phyloP scores from a whole-genome alignment of 2,113 vertebrate genomes.

The Pygathrix nemaeus region DNA sequence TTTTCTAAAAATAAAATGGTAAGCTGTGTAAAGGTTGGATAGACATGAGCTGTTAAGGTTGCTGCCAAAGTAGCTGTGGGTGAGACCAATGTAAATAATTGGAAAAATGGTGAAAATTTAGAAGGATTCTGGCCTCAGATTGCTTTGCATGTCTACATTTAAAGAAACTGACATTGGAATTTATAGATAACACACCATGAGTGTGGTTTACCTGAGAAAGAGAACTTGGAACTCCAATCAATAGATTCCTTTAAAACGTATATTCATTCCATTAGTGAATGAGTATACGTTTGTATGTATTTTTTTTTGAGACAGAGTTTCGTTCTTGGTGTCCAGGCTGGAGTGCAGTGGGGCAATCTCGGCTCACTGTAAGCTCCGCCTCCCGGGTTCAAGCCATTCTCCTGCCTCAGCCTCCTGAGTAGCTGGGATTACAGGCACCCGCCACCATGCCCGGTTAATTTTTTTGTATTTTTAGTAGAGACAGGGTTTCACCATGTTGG shows the following conservation, averaged over 20 bases:
- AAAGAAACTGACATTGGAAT: background rate
- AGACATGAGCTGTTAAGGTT: background rate
- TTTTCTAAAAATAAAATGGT: background rate
- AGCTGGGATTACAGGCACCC: too few relatives aligned
- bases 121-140: background rate
- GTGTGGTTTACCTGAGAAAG: background rate
- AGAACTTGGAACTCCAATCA: background rate
- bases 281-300: background rate
- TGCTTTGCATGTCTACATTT: background rate
- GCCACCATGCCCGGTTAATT: too few relatives aligned
- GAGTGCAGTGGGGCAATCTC: too few relatives aligned
- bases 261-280: background rate
- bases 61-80: background rate
- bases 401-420: too few relatives aligned
- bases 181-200: background rate
- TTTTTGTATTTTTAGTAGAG: too few relatives aligned
- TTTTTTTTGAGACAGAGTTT: too few relatives aligned
- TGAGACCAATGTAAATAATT: background rate
- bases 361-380: too few relatives aligned
- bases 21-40: background rate
- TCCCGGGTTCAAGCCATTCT: too few relatives aligned
- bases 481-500: too few relatives aligned
- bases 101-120: background rate
- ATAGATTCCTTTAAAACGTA: background rate
- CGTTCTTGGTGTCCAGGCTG: too few relatives aligned